These are phyloP conservation scores for Dendrolimus kikuchii DNA, from an alignment of 1,140 invertebrate species.

Conservation along the genomic window DNA sequence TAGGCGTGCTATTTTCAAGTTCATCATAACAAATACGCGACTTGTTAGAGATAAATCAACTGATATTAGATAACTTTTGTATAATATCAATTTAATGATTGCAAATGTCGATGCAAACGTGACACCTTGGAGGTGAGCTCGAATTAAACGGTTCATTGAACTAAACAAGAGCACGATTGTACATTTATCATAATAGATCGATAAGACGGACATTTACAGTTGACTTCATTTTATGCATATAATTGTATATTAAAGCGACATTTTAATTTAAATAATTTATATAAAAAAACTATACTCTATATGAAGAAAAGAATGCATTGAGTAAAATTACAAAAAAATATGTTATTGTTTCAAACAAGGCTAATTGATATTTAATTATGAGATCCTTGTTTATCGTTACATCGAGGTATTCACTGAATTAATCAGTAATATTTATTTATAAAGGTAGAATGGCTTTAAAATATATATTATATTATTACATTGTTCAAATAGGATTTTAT, in stretches of 20 bases:
- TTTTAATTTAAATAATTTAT: conserved; percentile 9
- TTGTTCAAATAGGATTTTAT: no score
- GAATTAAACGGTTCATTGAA: conserved; percentile 26
- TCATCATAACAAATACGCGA: no score
- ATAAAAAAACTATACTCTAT: neutral
- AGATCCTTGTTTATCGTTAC: no score
- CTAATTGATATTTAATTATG: no score
- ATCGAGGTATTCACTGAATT: no score
- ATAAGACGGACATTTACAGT: conserved; percentile 19
- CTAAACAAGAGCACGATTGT: conserved; percentile 19
- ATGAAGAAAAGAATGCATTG: neutral
- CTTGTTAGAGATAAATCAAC: no score
- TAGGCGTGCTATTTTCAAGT: conserved; percentile 11
- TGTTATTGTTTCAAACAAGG: no score
- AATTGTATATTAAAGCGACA: conserved; percentile 14
- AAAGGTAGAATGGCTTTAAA: no score
- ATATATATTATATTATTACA: no score
- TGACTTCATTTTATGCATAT: conserved; percentile 16
- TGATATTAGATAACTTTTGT: neutral
- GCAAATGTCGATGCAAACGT: neutral
- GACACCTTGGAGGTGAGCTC: conserved; percentile 8
- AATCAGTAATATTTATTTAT: no score
- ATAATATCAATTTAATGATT: neutral
- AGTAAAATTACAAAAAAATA: no score
- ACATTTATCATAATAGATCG: conserved; percentile 20